Conservation (phyloP, 2,797 vertebrate species). For the Bovichtus variegatus region DNA sequence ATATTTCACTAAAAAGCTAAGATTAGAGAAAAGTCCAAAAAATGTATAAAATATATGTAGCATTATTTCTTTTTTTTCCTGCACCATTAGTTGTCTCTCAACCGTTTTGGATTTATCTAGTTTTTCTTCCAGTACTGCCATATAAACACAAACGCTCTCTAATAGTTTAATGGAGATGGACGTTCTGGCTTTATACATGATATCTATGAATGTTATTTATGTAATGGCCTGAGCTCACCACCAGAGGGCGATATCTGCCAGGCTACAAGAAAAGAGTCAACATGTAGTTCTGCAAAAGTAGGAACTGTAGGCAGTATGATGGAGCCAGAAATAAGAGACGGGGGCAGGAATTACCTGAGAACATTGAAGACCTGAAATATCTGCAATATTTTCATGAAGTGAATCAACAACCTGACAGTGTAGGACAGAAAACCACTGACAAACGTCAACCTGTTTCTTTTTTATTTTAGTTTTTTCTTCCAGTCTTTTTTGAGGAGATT, state of each 20-base stretch:
- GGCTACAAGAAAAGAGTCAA: not conserved
- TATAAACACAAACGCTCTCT: not conserved
- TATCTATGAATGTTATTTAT: not conserved
- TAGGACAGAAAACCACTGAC: conserved; percentile 2
- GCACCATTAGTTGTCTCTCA: not conserved
- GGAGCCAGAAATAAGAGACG: conserved; percentile 4
- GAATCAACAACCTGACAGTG: not conserved
- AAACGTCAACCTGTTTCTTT: not conserved
- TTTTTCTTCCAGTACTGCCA: not conserved
- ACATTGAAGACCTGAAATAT: not conserved
- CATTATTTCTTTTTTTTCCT: not conserved
- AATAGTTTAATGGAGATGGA: not conserved
- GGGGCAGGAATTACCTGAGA: not conserved
- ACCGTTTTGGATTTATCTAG: not conserved
- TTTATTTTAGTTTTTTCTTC: conserved; percentile 3
- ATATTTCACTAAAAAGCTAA: not conserved
- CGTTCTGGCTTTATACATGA: not conserved
- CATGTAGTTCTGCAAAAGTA: conserved; percentile 17
- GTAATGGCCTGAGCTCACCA: conserved; percentile 43
- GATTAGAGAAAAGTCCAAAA: not conserved
- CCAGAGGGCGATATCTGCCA: conserved; percentile 45
- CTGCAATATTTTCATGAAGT: not conserved
- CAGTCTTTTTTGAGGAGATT: conserved; percentile 6
- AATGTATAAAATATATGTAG: not conserved
- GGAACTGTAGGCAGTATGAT: conserved; percentile 12